Percentiles rank a stretch among this genome's conserved stretches.
Conservation (phyloP, 2,888 invertebrate species). For the Mesopsocus fuscifrons region DNA sequence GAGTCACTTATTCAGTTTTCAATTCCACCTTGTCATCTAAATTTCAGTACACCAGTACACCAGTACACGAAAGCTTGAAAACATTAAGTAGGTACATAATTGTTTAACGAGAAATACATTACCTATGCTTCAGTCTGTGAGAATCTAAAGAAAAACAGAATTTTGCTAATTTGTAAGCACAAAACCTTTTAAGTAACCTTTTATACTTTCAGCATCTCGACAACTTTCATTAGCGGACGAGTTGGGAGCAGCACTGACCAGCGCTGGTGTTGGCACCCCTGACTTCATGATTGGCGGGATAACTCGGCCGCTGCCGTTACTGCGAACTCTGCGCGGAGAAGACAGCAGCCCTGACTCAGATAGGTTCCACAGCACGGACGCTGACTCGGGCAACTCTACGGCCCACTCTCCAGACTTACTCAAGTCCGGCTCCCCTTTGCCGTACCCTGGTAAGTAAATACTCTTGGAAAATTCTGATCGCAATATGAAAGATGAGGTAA, state of each 20-base stretch:
- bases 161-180: too few species aligned
- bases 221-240: constrained; percentile 18
- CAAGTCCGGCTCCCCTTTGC: constrained; percentile 64
- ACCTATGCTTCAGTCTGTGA: too few species aligned
- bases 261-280: constrained; percentile 19
- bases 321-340: constrained; percentile 56
- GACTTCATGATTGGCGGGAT: constrained; percentile 16
- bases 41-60: too few species aligned
- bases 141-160: too few species aligned
- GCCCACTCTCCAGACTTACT: constrained; percentile 81
- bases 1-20: constrained; percentile 25
- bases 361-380: constrained; percentile 49
- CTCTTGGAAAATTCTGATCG: too few species aligned
- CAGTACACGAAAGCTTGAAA: constrained; percentile 6
- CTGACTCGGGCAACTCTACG: constrained; percentile 81
- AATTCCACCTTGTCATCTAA: too few species aligned
- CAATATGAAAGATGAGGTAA: too few species aligned
- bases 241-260: constrained; percentile 16
- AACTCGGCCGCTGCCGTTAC: constrained; percentile 36
- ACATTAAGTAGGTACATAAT: too few species aligned
- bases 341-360: constrained; percentile 79
- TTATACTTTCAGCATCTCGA: constrained; percentile 32
- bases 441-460: constrained; percentile 15
- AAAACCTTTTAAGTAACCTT: too few species aligned
- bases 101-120: too few species aligned